Conservation (phyloP, 2,113 vertebrate species). For the Chlorocebus sabaeus region DNA sequence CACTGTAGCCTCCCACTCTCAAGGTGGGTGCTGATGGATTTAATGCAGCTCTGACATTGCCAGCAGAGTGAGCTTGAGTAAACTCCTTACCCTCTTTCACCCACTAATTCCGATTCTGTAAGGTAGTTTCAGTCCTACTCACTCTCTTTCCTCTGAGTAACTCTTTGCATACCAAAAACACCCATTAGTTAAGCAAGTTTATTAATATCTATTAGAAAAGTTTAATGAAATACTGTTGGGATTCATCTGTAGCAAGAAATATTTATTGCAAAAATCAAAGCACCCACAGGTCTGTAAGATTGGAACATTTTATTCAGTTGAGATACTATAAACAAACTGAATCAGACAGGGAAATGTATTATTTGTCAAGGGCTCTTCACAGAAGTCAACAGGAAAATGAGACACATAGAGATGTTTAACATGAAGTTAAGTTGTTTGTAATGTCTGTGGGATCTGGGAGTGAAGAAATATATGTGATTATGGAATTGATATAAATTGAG, state of each 20-base stretch:
- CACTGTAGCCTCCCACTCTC: background rate
- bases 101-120: background rate
- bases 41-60: background rate
- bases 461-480: background rate
- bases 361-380: constrained; percentile 33
- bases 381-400: background rate
- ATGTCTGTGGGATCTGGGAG: background rate
- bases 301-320: background rate
- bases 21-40: background rate
- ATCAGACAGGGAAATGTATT: background rate
- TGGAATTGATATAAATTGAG: background rate
- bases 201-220: background rate
- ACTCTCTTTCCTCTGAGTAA: background rate
- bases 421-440: background rate
- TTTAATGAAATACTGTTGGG: background rate
- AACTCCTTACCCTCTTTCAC: background rate
- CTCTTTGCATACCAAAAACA: background rate
- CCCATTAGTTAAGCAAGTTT: background rate
- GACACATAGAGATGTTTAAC: background rate
- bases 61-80: background rate
- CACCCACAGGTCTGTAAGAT: background rate
- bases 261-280: background rate
- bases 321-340: background rate
- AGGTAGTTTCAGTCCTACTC: background rate
- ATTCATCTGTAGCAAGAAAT: background rate